phyloP scores from a whole-genome alignment of 2,113 vertebrate genomes.

The Labeo catla region DNA sequence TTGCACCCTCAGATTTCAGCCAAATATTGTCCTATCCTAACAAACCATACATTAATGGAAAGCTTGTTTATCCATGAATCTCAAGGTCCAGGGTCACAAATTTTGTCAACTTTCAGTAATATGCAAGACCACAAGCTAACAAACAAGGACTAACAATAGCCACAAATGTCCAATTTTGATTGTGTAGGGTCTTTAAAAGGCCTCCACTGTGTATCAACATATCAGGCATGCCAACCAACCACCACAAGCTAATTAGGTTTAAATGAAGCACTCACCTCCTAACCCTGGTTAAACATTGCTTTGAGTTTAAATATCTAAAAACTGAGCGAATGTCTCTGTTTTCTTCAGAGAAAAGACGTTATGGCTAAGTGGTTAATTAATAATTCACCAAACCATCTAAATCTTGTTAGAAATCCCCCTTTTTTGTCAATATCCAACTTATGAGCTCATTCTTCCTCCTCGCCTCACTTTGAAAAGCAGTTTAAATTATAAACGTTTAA shows the following conservation, averaged over 20 bases:
- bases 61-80: too few relatives aligned
- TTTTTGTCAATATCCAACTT: conserved; percentile 37
- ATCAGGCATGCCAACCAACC: neutral
- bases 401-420: conserved; percentile 58
- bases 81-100: neutral
- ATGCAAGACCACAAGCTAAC: neutral
- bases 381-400: conserved; percentile 73
- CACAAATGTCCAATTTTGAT: neutral
- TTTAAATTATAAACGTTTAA: neutral
- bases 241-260: conserved; percentile 27
- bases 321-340: conserved; percentile 57
- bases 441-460: conserved; percentile 30
- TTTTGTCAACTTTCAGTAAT: neutral
- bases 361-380: conserved; percentile 66
- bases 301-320: conserved; percentile 64
- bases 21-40: too few relatives aligned
- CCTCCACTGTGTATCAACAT: conserved; percentile 34
- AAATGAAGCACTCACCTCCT: conserved; percentile 53
- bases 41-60: too few relatives aligned
- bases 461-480: neutral
- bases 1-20: too few relatives aligned
- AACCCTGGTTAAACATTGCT: conserved; percentile 79
- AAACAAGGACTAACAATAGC: neutral
- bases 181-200: neutral
- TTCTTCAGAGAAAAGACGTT: conserved; percentile 51